These are phyloP conservation scores for Pseudanteris insignis DNA, from an alignment of 2,888 invertebrate species.

Conservation along the genomic window DNA sequence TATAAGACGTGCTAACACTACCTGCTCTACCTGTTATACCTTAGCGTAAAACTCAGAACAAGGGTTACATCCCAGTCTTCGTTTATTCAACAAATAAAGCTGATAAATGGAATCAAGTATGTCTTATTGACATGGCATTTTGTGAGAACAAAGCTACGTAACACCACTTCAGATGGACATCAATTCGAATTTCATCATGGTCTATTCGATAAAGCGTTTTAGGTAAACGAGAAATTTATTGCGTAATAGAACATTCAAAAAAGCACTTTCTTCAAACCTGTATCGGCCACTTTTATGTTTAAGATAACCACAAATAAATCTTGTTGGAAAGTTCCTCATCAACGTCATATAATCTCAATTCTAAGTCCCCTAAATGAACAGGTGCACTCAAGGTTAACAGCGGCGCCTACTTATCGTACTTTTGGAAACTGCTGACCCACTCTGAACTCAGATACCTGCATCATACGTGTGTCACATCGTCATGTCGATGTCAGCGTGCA, in stretches of 20 bases:
- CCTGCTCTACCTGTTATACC: conserved; percentile 63
- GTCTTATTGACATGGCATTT: conserved; percentile 51
- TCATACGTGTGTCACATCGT: no score
- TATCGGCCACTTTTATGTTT: no score
- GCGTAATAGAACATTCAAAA: neutral
- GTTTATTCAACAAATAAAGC: conserved; percentile 49
- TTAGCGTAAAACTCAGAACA: conserved; percentile 40
- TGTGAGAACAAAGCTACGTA: conserved; percentile 10
- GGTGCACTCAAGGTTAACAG: conserved; percentile 43
- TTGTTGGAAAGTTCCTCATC: conserved; percentile 2
- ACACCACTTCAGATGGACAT: conserved; percentile 4
- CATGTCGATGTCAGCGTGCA: no score
- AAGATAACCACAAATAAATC: conserved; percentile 11
- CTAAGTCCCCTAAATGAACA: conserved; percentile 31
- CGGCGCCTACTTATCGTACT: conserved; percentile 51
- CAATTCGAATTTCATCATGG: conserved; percentile 11
- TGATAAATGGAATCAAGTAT: conserved; percentile 62
- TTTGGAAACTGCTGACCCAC: conserved; percentile 56
- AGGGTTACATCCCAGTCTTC: conserved; percentile 26
- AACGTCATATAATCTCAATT: conserved; percentile 16
- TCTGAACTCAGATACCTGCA: conserved; percentile 21
- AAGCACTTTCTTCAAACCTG: conserved; percentile 7
- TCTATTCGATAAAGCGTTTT: conserved; percentile 7
- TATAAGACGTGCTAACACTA: conserved; percentile 48
- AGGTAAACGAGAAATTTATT: conserved; percentile 14